phyloP scores from a whole-genome alignment of 2,888 invertebrate genomes.

The Erpobdella octoculata region DNA sequence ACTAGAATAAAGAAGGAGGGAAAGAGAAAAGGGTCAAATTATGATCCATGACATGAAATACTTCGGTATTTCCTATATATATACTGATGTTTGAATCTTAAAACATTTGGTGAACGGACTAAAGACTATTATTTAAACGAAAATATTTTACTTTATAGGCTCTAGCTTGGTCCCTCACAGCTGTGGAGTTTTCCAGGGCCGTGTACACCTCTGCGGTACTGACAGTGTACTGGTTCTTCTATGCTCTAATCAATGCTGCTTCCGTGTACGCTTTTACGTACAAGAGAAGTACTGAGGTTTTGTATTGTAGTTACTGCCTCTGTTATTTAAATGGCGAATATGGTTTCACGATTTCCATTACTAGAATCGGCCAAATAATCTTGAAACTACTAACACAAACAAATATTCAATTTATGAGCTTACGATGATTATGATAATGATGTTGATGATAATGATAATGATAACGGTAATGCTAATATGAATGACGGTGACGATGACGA shows the following conservation, averaged over 20 bases:
- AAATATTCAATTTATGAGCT: background rate
- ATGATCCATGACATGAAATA: too few relatives aligned
- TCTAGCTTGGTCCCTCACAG: conserved; percentile 20
- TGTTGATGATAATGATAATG: background rate
- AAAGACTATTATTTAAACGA: too few relatives aligned
- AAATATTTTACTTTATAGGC: too few relatives aligned
- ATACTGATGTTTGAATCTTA: too few relatives aligned
- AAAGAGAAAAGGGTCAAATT: too few relatives aligned
- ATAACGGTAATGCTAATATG: background rate
- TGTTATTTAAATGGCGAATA: background rate
- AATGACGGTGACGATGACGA: background rate
- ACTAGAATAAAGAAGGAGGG: too few relatives aligned
- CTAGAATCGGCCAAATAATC: background rate
- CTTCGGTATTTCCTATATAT: too few relatives aligned
- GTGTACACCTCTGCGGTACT: conserved; percentile 28
- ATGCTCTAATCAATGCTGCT: conserved; percentile 16
- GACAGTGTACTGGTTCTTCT: conserved; percentile 27
- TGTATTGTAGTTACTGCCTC: background rate
- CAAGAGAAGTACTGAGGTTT: background rate
- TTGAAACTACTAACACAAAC: background rate
- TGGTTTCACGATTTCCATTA: background rate
- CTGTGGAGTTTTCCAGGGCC: conserved; percentile 28
- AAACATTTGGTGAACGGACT: too few relatives aligned
- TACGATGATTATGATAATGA: background rate
- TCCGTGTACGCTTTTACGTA: conserved; percentile 13